Conservation (phyloP, 2,113 vertebrate genomes). For the Rhinogobius similis region DNA sequence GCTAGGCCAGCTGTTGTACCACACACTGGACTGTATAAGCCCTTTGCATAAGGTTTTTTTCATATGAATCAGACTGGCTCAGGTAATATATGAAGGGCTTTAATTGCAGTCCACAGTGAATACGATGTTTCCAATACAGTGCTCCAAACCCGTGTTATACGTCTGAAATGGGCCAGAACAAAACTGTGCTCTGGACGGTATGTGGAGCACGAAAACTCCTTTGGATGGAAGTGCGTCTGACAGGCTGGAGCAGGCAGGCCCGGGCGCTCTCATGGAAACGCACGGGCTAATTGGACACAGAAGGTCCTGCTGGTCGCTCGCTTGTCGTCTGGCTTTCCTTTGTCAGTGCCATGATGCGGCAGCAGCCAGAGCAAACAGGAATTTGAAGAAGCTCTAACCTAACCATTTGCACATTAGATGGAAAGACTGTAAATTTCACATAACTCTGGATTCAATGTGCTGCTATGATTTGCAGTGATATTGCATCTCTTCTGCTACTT, state of each 20-base stretch:
- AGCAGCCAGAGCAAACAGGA: constrained; percentile 7
- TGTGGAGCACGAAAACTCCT: constrained; percentile 58
- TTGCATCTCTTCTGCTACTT: neutral
- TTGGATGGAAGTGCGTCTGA: constrained; percentile 64
- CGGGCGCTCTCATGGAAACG: constrained; percentile 66
- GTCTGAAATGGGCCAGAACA: constrained; percentile 66
- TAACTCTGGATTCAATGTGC: neutral
- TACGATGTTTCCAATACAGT: constrained; percentile 74
- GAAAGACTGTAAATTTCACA: neutral
- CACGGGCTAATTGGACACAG: constrained; percentile 68
- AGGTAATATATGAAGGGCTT: constrained; percentile 36
- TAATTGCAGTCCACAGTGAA: constrained; percentile 30
- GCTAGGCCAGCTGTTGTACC: constrained; percentile 59
- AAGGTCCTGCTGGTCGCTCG: constrained; percentile 33
- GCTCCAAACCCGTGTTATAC: constrained; percentile 61
- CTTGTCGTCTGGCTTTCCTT: constrained; percentile 41
- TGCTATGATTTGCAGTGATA: neutral
- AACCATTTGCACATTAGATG: neutral
- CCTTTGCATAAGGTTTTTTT: constrained; percentile 35
- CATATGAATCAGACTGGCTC: constrained; percentile 28
- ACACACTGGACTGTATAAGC: constrained; percentile 34
- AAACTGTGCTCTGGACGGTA: constrained; percentile 64
- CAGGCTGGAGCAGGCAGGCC: constrained; percentile 48
- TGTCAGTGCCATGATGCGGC: constrained; percentile 22
- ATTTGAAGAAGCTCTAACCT: neutral